Percentiles rank a stretch among this genome's conserved stretches.
phyloP scores from a whole-genome alignment of 2,113 vertebrate species.

The Nothoprocta perdicaria region DNA sequence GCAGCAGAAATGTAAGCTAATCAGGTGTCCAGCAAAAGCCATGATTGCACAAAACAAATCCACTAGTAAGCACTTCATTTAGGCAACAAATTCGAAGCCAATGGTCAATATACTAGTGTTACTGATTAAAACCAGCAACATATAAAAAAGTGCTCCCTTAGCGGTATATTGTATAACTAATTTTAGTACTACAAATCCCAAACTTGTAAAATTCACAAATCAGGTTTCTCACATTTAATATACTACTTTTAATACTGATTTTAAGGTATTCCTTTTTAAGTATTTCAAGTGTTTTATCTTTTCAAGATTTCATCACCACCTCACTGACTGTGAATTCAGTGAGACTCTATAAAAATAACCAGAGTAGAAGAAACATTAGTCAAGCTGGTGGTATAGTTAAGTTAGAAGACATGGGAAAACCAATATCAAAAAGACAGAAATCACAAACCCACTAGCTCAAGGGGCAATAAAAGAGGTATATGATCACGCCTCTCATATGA shows the following conservation, averaged over 20 bases:
- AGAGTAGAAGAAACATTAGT: background rate
- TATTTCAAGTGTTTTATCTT: background rate
- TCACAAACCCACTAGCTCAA: background rate
- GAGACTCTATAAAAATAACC: background rate
- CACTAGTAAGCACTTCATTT: background rate
- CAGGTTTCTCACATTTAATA: background rate
- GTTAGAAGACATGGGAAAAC: background rate
- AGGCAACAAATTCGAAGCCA: background rate
- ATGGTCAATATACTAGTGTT: background rate
- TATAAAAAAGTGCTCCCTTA: background rate
- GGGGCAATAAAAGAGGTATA: background rate
- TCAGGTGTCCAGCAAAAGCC: background rate
- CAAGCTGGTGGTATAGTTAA: background rate
- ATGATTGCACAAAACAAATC: background rate
- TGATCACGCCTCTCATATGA: background rate
- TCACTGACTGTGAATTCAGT: background rate
- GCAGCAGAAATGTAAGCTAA: background rate
- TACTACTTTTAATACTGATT: background rate
- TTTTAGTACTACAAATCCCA: background rate
- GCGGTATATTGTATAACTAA: background rate
- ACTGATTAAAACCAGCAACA: background rate
- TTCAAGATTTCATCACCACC: background rate
- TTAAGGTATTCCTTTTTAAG: background rate
- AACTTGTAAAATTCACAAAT: background rate
- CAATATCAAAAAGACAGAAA: background rate